A percentile compares a stretch with the other conserved stretches of the same genome.
phyloP scores from a whole-genome alignment of 2,797 vertebrate species.

The Micrastur ruficollis region DNA sequence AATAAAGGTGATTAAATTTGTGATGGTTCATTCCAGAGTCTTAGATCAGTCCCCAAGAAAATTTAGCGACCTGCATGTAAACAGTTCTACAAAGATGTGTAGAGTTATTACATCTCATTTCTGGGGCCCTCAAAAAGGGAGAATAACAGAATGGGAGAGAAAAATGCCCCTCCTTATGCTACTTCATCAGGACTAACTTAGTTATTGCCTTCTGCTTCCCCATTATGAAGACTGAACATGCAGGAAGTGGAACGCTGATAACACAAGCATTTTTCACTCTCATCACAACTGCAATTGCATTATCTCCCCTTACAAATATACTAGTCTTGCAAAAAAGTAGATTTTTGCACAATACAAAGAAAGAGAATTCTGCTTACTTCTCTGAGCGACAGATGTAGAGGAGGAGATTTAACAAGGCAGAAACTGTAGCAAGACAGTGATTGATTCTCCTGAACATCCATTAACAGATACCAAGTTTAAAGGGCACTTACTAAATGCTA shows the following conservation, averaged over 20 bases:
- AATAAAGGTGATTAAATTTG: not conserved
- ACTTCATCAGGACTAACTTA: not conserved
- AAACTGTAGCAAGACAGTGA: not conserved
- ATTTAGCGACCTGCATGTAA: not conserved
- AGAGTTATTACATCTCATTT: not conserved
- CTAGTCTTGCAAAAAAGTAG: not conserved
- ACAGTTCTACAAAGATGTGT: not conserved
- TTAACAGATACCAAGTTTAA: conserved; percentile 33
- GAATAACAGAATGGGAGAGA: not conserved
- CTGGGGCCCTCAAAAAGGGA: not conserved
- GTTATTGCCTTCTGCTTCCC: not conserved
- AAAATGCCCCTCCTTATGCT: not conserved
- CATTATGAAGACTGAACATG: not conserved
- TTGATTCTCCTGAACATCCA: not conserved
- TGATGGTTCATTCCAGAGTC: not conserved
- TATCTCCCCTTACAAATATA: not conserved
- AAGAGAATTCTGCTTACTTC: not conserved
- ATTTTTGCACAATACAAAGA: not conserved
- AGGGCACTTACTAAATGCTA: conserved; percentile 87
- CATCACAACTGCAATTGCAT: not conserved
- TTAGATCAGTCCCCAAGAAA: not conserved
- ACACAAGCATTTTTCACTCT: not conserved
- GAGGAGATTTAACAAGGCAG: not conserved
- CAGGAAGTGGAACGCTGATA: not conserved
- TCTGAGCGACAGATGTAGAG: not conserved